phyloP scores from a whole-genome alignment of 2,797 vertebrate genomes.

The Melopsittacus undulatus region DNA sequence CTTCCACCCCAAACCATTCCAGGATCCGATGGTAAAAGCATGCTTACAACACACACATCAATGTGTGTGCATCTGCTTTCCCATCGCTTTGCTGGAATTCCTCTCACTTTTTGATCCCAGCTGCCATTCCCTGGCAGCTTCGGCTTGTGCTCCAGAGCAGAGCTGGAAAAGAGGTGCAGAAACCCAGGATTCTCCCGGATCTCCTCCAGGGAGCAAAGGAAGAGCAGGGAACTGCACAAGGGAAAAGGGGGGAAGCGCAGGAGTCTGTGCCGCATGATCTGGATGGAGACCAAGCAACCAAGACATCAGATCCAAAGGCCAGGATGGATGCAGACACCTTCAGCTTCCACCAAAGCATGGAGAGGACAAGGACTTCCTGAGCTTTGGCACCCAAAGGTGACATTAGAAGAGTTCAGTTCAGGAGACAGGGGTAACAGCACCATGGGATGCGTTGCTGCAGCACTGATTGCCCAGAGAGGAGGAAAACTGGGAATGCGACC shows the following conservation, averaged over 20 bases:
- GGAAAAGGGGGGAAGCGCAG: neutral
- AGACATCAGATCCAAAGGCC: neutral
- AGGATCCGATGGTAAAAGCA: neutral
- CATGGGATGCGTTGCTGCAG: neutral
- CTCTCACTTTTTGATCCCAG: neutral
- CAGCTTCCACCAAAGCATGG: neutral
- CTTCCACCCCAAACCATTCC: neutral
- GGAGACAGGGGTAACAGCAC: no score
- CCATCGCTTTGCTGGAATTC: neutral
- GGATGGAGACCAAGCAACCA: neutral
- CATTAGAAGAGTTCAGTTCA: rapidly evolving
- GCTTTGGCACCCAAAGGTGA: neutral
- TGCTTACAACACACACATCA: neutral
- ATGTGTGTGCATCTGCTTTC: neutral
- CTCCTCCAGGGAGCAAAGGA: neutral
- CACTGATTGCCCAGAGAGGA: neutral
- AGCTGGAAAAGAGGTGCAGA: neutral
- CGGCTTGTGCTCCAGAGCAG: neutral
- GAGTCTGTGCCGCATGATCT: neutral
- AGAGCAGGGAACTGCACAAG: neutral
- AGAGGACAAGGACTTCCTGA: neutral
- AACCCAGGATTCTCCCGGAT: neutral
- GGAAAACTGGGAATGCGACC: neutral
- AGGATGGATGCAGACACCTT: neutral
- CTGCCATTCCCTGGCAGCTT: neutral